Percentiles rank a stretch among this genome's conserved stretches.
phyloP scores from a whole-genome alignment of 2,113 vertebrate species.

The Bostrychus sinensis region DNA sequence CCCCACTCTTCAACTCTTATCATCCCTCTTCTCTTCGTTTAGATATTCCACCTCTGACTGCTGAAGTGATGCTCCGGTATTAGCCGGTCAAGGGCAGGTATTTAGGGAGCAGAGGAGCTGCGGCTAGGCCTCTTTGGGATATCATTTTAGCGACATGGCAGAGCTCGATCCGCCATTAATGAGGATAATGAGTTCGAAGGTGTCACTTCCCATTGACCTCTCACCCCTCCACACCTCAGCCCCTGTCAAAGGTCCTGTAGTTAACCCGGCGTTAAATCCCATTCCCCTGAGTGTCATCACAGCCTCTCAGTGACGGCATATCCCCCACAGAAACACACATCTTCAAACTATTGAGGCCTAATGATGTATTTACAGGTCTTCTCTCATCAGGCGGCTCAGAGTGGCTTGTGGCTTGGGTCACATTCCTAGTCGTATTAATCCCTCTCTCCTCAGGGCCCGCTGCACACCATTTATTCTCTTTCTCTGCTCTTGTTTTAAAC shows the following conservation, averaged over 20 bases:
- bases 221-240: constrained; percentile 41
- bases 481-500: constrained; percentile 45
- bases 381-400: constrained; percentile 37
- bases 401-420: constrained; percentile 39
- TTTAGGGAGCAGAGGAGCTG: constrained; percentile 53
- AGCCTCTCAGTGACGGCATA: constrained; percentile 27
- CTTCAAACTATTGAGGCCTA: constrained; percentile 57
- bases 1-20: constrained; percentile 21
- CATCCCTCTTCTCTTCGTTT: constrained; percentile 35
- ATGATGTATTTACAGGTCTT: constrained; percentile 70
- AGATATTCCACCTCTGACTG: constrained; percentile 56
- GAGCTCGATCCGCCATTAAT: constrained; percentile 61
- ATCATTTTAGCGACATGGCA: constrained; percentile 56
- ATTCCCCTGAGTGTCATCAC: constrained; percentile 48
- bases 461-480: constrained; percentile 24
- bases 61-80: constrained; percentile 56
- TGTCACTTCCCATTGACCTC: constrained; percentile 66
- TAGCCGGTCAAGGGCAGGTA: constrained; percentile 67
- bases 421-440: constrained; percentile 70
- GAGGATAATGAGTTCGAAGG: constrained; percentile 71
- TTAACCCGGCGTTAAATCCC: constrained; percentile 55
- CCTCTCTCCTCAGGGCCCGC: constrained; percentile 41
- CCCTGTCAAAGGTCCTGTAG: constrained; percentile 51
- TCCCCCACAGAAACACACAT: constrained; percentile 53
- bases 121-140: constrained; percentile 56